Evolutionary conservation across 1,140 invertebrate genomes (phyloP).

Genomic region (Glossosoma conforme): DNA sequence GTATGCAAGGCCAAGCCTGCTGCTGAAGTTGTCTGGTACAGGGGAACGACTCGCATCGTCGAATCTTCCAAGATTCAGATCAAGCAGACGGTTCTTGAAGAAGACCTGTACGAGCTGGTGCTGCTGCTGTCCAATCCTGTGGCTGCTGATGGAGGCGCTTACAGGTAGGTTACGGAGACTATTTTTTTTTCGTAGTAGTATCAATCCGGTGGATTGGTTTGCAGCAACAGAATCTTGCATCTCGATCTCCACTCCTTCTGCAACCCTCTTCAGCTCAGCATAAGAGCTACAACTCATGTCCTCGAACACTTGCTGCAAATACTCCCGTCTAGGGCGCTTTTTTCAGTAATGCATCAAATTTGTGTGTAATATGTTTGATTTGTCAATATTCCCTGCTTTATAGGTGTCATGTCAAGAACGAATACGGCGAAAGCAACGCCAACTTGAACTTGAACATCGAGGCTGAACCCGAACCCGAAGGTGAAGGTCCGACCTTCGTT

Average conservation of each 20-base stretch:
- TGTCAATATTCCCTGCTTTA: too few species aligned
- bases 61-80: constrained; percentile 84
- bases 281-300: too few species aligned
- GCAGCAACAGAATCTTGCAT: too few species aligned
- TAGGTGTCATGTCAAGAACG: constrained; percentile 95
- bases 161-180: too few species aligned
- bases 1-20: constrained; percentile 90
- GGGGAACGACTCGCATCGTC: constrained; percentile 78
- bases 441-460: constrained; percentile 98
- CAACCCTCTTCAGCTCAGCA: too few species aligned
- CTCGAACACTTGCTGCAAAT: too few species aligned
- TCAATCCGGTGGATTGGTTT: too few species aligned
- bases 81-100: constrained; percentile 65
- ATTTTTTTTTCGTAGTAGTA: too few species aligned
- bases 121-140: constrained; percentile 82
- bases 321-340: too few species aligned
- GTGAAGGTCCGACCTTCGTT: constrained; percentile 94
- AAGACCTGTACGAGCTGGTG: constrained; percentile 84
- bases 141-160: constrained; percentile 92
- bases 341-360: too few species aligned
- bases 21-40: constrained; percentile 85
- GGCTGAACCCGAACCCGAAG: constrained; percentile 85
- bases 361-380: too few species aligned
- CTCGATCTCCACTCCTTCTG: too few species aligned
- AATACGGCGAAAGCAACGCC: constrained; percentile 95